phyloP scores from a whole-genome alignment of 2,113 vertebrate species.

The Machaerirhynchus nigripectus region DNA sequence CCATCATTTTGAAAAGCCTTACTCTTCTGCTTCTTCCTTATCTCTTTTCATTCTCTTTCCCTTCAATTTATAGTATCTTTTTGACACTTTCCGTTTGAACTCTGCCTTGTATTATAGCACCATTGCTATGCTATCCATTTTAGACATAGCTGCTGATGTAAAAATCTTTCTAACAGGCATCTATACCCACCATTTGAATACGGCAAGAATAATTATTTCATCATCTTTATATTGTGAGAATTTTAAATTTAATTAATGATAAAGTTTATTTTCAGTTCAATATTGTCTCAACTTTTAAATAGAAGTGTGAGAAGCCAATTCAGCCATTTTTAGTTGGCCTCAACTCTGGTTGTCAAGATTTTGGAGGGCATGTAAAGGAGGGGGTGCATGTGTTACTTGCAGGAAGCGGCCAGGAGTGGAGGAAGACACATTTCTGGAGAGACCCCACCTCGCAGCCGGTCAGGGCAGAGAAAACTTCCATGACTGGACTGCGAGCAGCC shows the following conservation, averaged over 20 bases:
- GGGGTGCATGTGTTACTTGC: too few species aligned
- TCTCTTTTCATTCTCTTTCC: not conserved
- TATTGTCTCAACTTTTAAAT: not conserved
- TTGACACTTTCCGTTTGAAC: not conserved
- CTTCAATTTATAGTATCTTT: not conserved
- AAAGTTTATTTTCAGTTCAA: not conserved
- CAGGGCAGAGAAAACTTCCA: too few species aligned
- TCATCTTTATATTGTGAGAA: not conserved
- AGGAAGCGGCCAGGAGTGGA: too few species aligned
- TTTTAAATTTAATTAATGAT: not conserved
- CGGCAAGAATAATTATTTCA: not conserved
- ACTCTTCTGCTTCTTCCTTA: not conserved
- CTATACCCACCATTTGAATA: not conserved
- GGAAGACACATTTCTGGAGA: too few species aligned
- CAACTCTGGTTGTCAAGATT: too few species aligned
- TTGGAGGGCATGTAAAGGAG: too few species aligned
- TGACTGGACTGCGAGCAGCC: too few species aligned
- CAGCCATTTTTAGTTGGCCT: too few species aligned
- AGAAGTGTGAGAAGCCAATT: too few species aligned
- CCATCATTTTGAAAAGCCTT: not conserved
- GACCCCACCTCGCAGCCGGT: too few species aligned
- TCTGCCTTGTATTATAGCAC: not conserved
- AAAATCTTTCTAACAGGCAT: not conserved
- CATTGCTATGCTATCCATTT: not conserved
- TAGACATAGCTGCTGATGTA: not conserved